Base-by-base conservation (phyloP, 2,113 vertebrate genomes). In the Megaptera novaeangliae region DNA sequence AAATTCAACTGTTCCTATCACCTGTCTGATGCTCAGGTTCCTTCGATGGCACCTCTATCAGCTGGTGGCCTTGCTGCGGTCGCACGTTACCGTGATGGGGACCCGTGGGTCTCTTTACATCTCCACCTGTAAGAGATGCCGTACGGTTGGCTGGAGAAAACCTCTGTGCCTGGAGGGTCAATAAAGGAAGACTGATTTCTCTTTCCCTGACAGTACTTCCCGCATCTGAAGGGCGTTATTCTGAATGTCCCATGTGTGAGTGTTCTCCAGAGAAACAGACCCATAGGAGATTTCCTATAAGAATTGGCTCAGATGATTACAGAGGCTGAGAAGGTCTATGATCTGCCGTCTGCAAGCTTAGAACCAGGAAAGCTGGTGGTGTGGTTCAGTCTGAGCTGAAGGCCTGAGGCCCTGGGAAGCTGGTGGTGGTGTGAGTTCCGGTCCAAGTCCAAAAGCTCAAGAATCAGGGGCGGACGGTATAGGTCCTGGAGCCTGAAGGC, bases 221-320 rank as follows among this genome's bases (percentile, higher is more conserved):
- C 7, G 4, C 17, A 41, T 77, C 46, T 34, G 46, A 66, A 77
- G 63, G 34, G 14, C 61, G 34, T 59, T 59, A n/a, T 41, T 80
- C 23, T 61, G 46, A 91, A 80, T 61, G 39, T 81, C 27, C 44
- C n/a, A 20, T 81, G 34, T 82, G 44, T 29, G 63, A 34, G 5
- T 44, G 84, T 81, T 80, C 55, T 80, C 20, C 34, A 52, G 82
- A 80, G 74, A 71, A 69, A 72, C 21, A 87, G 82, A 57, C 55
- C 55, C 55, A 8, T 57, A 57, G 41, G 34, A 81, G 64, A n/a
- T 55, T 82, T 21, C 6, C 57, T 77, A 39, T 23, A 68, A 80
- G 81, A 57, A 46, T 17, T 68, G 36, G 23, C 59, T 36, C 46
- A 4, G 0, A 3, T 55, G 49, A 36, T 6, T 46, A 36, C 12